Base-by-base conservation (phyloP, 1,140 invertebrate species). In the Tetramorium parvispinum region DNA sequence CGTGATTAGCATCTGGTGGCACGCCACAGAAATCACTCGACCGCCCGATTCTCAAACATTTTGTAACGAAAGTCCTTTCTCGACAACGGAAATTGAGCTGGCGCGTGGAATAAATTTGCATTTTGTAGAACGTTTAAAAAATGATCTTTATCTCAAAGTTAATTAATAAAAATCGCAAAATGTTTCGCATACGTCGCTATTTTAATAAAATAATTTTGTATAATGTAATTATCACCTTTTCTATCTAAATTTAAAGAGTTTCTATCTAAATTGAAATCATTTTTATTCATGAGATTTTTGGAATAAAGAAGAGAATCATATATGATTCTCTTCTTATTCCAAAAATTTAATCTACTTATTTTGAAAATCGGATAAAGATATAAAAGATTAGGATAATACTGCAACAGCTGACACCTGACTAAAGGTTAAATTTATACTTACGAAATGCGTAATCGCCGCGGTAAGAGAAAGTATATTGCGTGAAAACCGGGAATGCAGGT, bases 401-500 rank as follows among this genome's bases (percentile, higher is more conserved):
- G 79, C n/a, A 68, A 6, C 37, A 6, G 27, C 40, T 83, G 79
- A 73, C 53, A 83, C 51, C 24, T 59, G 40, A 24, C 40, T 40
- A 83, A 83, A 83, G 79, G 68, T 83, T 61, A 83, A 75, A 83
- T 83, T 83, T n/a, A n/a, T n/a, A 57, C 66, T 82, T 71, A 73
- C 24, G 79, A 83, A 83, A 83, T 73, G 18, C 40, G 24, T 82
- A 59, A 82, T 83, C 24, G 53, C 27, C 37, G 7, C 24, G 32
- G 13, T 16, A 83, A 59, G 53, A 57, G 78, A 83, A 83, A 83
- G 79, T 83, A 75, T 13, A 43, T 75, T 37, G 68, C 79, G 53
- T 73, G 79, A 75, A 83, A 83, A 83, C 68, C 79, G 68, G 43
- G 79, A 83, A 75, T 73, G 79, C 79, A 75, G 40, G 40, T 73